Evolutionary conservation across 2,113 vertebrate species (phyloP), one percentile per base, ranked within the genome.

Genomic region (Nerophis ophidion): DNA sequence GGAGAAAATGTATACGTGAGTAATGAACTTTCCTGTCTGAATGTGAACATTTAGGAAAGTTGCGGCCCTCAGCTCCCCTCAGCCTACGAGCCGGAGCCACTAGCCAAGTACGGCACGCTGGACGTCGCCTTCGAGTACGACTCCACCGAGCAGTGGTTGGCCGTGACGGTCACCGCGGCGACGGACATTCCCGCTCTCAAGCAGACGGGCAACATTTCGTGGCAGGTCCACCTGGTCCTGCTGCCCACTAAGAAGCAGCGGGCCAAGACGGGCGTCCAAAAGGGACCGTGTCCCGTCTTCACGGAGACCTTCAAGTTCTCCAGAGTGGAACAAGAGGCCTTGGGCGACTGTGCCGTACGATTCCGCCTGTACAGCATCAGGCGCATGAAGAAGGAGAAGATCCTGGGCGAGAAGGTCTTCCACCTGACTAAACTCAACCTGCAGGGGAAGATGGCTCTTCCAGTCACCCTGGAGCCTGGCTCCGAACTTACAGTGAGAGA

Each of bases 91-190:
- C 93, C 95, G 19, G 96, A 98, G 88, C 93, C 92, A 53, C 90
- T 93, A 58, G 93, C 92, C 84, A 95, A 98, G 81, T 97, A 95
- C 19, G 96, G 96, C 83, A 98, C 94, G 1, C 87, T 98, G 89
- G 96, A 98, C 84, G 95, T 98, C 72, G 97, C 93, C 80, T 97
- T 98, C 77, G 96, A 98, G 87, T 98, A 97, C 83, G 94, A 98
- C 84, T 94, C 94, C 59, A 83, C 92, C 51, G 93, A 95, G 85
- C 95, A 97, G 91, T 93, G 92, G 88, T 89, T 98, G 87, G 90
- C 95, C 59, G 94, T 98, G 84, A 97, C 95, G 7, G 95, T 98
- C 85, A 98, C 94, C 26, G 94, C 95, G 63, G 94, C 95, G 57
- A 97, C 95, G 55, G 95, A 98, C 90, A 92, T 98, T 83, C 94